These are phyloP conservation scores for Aphaenogaster floridana DNA, from an alignment of 1,140 invertebrate genomes.

Conservation along the genomic window DNA sequence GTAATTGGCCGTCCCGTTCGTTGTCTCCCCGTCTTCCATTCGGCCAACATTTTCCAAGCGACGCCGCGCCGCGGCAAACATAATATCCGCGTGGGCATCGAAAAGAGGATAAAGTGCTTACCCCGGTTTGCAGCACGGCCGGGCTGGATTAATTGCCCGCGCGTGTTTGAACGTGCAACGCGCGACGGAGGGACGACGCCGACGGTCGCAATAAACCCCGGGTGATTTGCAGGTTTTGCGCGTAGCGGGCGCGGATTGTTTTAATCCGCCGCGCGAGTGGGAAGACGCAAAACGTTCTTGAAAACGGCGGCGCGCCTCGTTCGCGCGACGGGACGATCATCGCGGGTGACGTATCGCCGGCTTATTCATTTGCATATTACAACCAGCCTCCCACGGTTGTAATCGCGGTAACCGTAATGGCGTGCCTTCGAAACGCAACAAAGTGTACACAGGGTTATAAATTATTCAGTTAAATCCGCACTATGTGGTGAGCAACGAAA, in stretches of 20 bases:
- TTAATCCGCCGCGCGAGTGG: constrained; percentile 45
- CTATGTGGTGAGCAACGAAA: constrained; percentile 1
- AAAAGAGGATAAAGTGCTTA: constrained; percentile 66
- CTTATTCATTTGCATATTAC: constrained; percentile 63
- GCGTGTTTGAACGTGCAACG: constrained; percentile 28
- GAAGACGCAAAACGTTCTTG: constrained; percentile 32
- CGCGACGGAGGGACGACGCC: not conserved
- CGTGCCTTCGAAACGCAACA: constrained; percentile 42
- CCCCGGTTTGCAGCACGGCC: constrained; percentile 15
- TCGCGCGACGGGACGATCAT: constrained; percentile 45
- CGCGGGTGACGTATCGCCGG: constrained; percentile 50
- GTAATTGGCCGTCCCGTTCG: constrained; percentile 62
- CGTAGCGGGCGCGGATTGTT: constrained; percentile 39
- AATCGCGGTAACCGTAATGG: constrained; percentile 52
- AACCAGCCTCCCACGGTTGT: constrained; percentile 51
- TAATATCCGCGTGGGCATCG: constrained; percentile 65
- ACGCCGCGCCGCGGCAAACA: constrained; percentile 47
- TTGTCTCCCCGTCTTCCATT: constrained; percentile 51
- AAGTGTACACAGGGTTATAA: constrained; percentile 44
- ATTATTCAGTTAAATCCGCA: constrained; percentile 33
- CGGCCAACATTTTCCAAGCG: constrained; percentile 57
- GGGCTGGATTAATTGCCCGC: constrained; percentile 55
- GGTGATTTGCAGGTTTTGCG: constrained; percentile 63
- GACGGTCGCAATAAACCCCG: constrained; percentile 35
- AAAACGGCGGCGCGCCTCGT: constrained; percentile 41